Conservation (phyloP, 2,113 vertebrate genomes). For the Dipodomys stephensi region DNA sequence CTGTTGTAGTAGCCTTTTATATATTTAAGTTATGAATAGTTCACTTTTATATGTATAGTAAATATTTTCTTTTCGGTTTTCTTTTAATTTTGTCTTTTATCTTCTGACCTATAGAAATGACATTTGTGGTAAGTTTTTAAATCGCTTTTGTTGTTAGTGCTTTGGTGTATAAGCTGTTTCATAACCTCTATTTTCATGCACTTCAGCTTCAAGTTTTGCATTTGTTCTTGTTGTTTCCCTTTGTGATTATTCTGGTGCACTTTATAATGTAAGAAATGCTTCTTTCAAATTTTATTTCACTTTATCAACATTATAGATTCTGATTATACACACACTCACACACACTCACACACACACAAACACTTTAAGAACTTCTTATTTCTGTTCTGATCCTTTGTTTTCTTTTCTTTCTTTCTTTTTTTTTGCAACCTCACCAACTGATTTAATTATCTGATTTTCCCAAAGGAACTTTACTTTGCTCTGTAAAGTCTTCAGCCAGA, state of each 20-base stretch:
- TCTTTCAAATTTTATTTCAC: background rate
- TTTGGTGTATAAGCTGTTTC: background rate
- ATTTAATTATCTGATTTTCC: conserved; percentile 20
- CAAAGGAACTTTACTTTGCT: background rate
- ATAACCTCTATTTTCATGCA: background rate
- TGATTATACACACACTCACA: background rate
- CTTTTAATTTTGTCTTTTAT: background rate
- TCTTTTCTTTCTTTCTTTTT: background rate
- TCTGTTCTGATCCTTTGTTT: background rate
- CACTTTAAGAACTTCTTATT: background rate
- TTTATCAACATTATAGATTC: background rate
- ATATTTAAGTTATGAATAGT: background rate
- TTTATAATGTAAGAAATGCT: background rate
- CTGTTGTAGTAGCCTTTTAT: background rate
- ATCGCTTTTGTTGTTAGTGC: background rate
- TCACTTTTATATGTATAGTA: background rate
- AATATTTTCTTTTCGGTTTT: conserved; percentile 7
- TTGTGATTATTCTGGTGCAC: background rate
- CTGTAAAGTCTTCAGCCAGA: background rate
- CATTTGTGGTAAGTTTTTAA: background rate
- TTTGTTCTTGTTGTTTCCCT: background rate
- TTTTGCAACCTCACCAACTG: background rate
- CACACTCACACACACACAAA: background rate
- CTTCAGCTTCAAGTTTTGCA: background rate
- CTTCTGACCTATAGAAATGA: background rate